phyloP scores from a whole-genome alignment of 2,888 invertebrate species.

The Acholoe squamosa region DNA sequence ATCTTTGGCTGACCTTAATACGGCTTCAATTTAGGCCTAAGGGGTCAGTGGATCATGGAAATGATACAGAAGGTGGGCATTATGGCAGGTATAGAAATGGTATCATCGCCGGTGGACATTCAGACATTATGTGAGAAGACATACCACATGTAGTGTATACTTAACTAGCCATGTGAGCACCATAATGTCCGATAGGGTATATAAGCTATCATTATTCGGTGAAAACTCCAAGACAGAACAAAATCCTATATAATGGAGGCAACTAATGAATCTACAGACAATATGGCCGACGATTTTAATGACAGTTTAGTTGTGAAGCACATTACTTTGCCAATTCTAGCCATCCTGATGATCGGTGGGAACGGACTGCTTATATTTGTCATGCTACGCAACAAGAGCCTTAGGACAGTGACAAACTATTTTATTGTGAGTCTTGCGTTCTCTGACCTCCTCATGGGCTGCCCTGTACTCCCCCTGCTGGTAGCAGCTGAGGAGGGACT shows the following conservation, averaged over 20 bases:
- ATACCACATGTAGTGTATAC: neutral
- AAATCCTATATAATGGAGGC: too few species aligned
- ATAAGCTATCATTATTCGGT: neutral
- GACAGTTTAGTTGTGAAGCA: constrained; percentile 65
- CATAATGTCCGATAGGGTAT: too few species aligned
- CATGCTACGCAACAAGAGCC: constrained; percentile 58
- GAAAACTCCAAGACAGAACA: constrained; percentile 17
- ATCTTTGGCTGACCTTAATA: too few species aligned
- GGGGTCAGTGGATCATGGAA: too few species aligned
- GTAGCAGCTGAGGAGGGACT: constrained; percentile 67
- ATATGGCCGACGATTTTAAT: neutral
- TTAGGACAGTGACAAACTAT: constrained; percentile 67
- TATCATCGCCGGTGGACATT: too few species aligned
- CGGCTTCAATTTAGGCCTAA: too few species aligned
- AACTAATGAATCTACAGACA: too few species aligned
- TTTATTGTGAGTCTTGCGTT: constrained; percentile 65
- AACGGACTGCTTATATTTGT: constrained; percentile 65
- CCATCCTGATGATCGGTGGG: constrained; percentile 65
- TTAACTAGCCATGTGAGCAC: too few species aligned
- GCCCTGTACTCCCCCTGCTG: constrained; percentile 65
- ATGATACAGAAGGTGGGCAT: too few species aligned
- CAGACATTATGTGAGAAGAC: too few species aligned
- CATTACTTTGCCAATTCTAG: constrained; percentile 66
- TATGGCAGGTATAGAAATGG: too few species aligned
- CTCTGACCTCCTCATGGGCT: constrained; percentile 66